phyloP scores from a whole-genome alignment of 1,140 invertebrate genomes.

The Drosophila pallidifrons region DNA sequence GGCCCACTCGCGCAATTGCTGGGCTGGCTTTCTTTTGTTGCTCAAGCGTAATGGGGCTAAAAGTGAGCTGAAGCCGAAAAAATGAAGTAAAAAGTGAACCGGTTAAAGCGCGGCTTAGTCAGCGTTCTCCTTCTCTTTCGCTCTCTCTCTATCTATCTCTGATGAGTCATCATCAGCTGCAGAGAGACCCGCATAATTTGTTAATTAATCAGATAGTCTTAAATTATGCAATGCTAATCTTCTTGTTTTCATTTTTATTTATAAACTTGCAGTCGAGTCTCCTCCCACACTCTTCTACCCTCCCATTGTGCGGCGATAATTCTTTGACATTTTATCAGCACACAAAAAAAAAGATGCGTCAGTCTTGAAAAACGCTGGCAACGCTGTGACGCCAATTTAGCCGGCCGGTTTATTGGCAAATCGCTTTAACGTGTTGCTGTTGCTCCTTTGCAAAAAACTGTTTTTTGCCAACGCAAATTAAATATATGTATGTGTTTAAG shows the following conservation, averaged over 20 bases:
- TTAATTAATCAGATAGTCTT: slow-evolving; percentile 42
- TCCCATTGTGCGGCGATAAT: slow-evolving; percentile 24
- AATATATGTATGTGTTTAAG: not conserved
- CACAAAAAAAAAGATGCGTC: slow-evolving; percentile 24
- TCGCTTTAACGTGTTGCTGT: slow-evolving; percentile 14
- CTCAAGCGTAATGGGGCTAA: slow-evolving; percentile 82
- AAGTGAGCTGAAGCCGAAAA: slow-evolving; percentile 78
- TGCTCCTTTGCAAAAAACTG: slow-evolving; percentile 34
- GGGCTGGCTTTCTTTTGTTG: slow-evolving; percentile 69
- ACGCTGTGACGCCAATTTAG: slow-evolving; percentile 30
- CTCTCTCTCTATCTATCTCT: not conserved
- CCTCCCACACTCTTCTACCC: not conserved
- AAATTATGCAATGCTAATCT: slow-evolving; percentile 53
- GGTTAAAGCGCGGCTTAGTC: slow-evolving; percentile 53
- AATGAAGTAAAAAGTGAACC: slow-evolving; percentile 47
- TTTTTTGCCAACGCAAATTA: slow-evolving; percentile 33
- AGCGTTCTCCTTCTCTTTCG: slow-evolving; percentile 16
- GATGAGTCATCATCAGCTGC: slow-evolving; percentile 47
- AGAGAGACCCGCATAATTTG: slow-evolving; percentile 24
- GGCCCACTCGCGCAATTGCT: slow-evolving; percentile 73
- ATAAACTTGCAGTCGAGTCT: slow-evolving; percentile 30
- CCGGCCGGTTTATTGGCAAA: slow-evolving; percentile 47
- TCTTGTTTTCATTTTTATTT: slow-evolving; percentile 32
- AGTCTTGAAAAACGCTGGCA: slow-evolving; percentile 33
- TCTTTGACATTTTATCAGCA: slow-evolving; percentile 58